Percentiles rank a stretch among this genome's conserved stretches.
These are phyloP conservation scores for Lissonota sp. DNA, from an alignment of 2,888 invertebrate genomes.

Conservation along the genomic window DNA sequence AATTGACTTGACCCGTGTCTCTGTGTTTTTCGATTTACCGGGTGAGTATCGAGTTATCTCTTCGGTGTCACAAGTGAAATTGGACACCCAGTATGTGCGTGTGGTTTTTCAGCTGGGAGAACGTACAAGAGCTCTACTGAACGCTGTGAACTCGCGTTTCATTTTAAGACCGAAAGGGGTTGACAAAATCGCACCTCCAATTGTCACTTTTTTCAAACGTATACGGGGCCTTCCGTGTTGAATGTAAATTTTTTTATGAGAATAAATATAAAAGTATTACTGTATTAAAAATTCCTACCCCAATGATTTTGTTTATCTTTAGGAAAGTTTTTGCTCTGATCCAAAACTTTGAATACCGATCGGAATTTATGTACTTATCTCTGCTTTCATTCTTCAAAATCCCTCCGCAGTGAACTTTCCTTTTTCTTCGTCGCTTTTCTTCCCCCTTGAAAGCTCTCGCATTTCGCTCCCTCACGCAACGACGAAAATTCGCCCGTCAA, in stretches of 20 bases:
- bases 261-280: no score
- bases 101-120: conserved; percentile 44
- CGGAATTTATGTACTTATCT: background rate
- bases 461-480: conserved; percentile 59
- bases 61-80: no score
- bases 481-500: conserved; percentile 68
- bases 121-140: conserved; percentile 24
- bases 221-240: no score
- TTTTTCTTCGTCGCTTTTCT: conserved; percentile 26
- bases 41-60: no score
- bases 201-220: background rate
- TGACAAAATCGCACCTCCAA: conserved; percentile 32
- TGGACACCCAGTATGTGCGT: no score
- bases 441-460: background rate
- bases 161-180: conserved; percentile 32
- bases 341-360: background rate
- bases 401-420: background rate
- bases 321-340: background rate
- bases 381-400: background rate
- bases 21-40: no score
- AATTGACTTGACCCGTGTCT: no score
- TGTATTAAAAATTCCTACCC: no score
- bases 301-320: background rate
- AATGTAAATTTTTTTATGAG: no score
- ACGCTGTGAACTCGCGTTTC: conserved; percentile 19